Evolutionary conservation across 1,140 invertebrate species (phyloP), one percentile per base, ranked within the genome.

Genomic region (Magallana angulata): DNA sequence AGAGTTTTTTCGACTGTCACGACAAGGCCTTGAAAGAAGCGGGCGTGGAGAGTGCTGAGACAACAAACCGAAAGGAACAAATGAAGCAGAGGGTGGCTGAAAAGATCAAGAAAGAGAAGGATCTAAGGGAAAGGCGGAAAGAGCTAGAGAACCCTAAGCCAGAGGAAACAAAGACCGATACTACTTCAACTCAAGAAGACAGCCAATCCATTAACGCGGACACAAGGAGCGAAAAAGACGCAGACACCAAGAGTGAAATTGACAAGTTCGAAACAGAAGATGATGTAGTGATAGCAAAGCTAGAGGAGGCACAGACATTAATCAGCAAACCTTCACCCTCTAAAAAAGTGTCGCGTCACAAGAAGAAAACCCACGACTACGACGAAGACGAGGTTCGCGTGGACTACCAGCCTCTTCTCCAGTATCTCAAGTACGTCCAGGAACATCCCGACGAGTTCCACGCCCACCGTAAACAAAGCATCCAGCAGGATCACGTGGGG

Each of bases 401-500:
- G 57, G 92, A 93, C 57, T 91, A 91, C 58, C 87, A 90, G 56
- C 90, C 91, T 7, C 84, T 93, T 68, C 62, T 89, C 14, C 88
- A 89, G 57, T 93, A 93, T 82, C 85, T 93, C 14, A 91, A 90
- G 84, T 92, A 91, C 86, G 90, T 93, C n/a, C 68, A 88, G n/a
- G 91, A 93, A 57, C 91, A 93, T 82, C 88, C 88, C 7, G 88
- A 91, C 5, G 92, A 93, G 84, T 93, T 92, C 81, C 57, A 91
- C 58, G 64, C 76, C 18, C 76, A 90, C 48, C 64, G 90, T 82
- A 59, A 89, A 87, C 85, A 87, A 36, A 56, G 36, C 4, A 57
- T 85, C 82, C 64, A 88, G 86, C 48, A 86, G 59, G 57, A 84
- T 14, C 57, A 62, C 12, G 59, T 84, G 7, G 82, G 82, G 9